phyloP scores from a whole-genome alignment of 2,113 vertebrate genomes.

The Elgaria multicarinata region DNA sequence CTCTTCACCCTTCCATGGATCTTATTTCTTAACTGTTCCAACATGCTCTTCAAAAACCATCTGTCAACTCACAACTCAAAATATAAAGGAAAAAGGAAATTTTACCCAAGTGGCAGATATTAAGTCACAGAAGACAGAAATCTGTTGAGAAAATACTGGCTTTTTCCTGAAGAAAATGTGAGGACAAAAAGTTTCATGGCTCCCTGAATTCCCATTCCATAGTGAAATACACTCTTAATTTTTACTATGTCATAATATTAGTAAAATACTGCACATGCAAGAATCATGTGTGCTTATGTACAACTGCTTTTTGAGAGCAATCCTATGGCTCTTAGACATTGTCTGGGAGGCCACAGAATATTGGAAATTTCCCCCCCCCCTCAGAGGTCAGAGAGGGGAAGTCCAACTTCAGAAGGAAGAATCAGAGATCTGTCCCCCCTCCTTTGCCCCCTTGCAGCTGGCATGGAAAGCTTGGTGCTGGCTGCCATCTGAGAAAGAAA shows the following conservation, averaged over 20 bases:
- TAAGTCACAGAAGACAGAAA: background rate
- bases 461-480: too few species aligned
- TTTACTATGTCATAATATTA: background rate
- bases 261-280: background rate
- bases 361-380: too few species aligned
- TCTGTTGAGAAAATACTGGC: background rate
- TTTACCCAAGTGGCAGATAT: background rate
- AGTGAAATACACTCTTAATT: background rate
- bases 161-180: background rate
- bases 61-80: fast-evolving
- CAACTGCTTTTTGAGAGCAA: background rate
- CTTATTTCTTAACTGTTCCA: fast-evolving
- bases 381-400: too few species aligned
- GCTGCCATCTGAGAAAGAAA: too few species aligned
- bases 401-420: too few species aligned
- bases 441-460: too few species aligned
- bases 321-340: too few species aligned
- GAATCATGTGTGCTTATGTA: background rate
- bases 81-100: background rate
- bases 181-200: background rate
- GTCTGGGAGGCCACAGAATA: too few species aligned
- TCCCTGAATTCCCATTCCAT: background rate
- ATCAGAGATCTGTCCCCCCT: too few species aligned
- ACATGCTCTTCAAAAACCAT: background rate
- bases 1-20: background rate